Percentiles rank a stretch among this genome's conserved stretches.
These are phyloP conservation scores for Sinosuthora webbiana DNA, from an alignment of 2,113 vertebrate species.

Conservation along the genomic window DNA sequence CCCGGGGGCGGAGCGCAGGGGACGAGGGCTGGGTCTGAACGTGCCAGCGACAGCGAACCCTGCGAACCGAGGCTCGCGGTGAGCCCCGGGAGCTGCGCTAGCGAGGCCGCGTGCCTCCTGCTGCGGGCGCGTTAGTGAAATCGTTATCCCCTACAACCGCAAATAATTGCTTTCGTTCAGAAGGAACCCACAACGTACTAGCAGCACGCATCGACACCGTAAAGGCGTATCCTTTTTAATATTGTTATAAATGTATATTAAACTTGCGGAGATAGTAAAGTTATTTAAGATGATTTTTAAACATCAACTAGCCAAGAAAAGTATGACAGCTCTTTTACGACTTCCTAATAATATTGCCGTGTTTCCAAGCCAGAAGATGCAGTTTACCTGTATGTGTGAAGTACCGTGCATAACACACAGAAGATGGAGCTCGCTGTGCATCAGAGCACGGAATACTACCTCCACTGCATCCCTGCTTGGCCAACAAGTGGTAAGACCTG, in stretches of 20 bases:
- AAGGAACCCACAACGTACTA: background rate
- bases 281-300: background rate
- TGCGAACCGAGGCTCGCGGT: rapidly evolving
- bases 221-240: background rate
- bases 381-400: rapidly evolving
- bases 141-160: background rate
- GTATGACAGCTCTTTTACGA: background rate
- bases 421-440: background rate
- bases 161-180: too few relatives aligned
- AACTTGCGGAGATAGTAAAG: rapidly evolving
- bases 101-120: rapidly evolving
- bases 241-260: too few relatives aligned
- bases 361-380: background rate
- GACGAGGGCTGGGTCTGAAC: rapidly evolving
- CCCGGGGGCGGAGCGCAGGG: background rate
- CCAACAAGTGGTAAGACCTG: rapidly evolving
- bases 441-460: background rate
- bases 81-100: rapidly evolving
- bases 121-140: rapidly evolving
- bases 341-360: background rate
- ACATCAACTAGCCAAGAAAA: too few relatives aligned
- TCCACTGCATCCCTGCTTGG: background rate
- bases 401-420: rapidly evolving
- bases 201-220: rapidly evolving
- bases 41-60: rapidly evolving